Conservation (phyloP, 2,797 vertebrate species). For the Lepus townsendii region DNA sequence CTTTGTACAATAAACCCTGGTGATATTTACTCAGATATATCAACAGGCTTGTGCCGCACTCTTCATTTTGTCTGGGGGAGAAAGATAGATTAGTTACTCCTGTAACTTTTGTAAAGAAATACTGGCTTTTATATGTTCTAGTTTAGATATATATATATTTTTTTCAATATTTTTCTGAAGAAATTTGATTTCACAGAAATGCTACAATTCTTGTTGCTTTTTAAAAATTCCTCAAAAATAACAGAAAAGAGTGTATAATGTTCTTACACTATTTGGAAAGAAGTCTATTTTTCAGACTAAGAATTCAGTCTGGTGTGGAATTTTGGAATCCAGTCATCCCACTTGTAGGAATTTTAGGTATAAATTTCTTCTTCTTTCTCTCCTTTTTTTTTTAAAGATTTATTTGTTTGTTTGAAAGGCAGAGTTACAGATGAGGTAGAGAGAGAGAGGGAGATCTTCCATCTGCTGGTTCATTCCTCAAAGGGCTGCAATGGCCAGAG, state of each 20-base stretch:
- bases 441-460: too few species aligned
- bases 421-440: too few species aligned
- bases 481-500: too few species aligned
- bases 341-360: neutral
- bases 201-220: neutral
- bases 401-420: too few species aligned
- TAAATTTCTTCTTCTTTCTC: neutral
- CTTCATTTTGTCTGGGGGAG: slow-evolving; percentile 58
- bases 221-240: slow-evolving; percentile 24
- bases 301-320: neutral
- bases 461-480: too few species aligned
- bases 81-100: slow-evolving; percentile 51
- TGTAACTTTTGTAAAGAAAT: slow-evolving; percentile 57
- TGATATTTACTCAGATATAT: slow-evolving; percentile 6
- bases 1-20: slow-evolving; percentile 61
- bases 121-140: slow-evolving; percentile 58
- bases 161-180: neutral
- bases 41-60: neutral
- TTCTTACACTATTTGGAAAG: slow-evolving; percentile 11
- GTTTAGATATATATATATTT: slow-evolving; percentile 47
- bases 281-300: slow-evolving; percentile 35
- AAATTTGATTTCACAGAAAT: slow-evolving; percentile 33
- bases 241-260: slow-evolving; percentile 5
- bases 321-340: neutral
- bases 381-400: too few species aligned